Conservation (phyloP, 2,797 vertebrate genomes). For the Chaetophractus vellerosus region DNA sequence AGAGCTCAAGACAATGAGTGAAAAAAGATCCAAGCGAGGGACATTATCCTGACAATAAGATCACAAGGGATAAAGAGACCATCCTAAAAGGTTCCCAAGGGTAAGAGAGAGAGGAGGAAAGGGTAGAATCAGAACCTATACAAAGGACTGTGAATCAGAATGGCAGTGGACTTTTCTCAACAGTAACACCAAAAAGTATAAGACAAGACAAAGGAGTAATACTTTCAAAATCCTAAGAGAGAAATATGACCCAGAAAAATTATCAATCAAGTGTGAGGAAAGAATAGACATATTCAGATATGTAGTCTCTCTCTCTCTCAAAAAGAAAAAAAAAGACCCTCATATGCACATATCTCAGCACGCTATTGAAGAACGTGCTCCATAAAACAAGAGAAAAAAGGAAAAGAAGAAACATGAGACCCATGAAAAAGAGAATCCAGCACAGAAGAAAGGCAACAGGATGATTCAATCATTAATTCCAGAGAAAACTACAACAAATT, state of each 20-base stretch:
- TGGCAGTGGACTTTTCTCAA: slow-evolving; percentile 26
- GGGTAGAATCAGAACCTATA: background rate
- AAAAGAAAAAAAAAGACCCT: background rate
- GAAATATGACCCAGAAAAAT: slow-evolving; percentile 52
- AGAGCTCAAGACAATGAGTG: background rate
- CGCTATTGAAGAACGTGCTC: background rate
- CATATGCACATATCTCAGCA: background rate
- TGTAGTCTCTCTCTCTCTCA: background rate
- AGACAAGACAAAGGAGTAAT: slow-evolving; percentile 49
- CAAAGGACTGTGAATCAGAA: slow-evolving; percentile 35
- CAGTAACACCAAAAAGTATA: background rate
- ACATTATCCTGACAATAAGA: background rate
- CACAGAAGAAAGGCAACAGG: background rate
- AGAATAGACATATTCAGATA: slow-evolving; percentile 55
- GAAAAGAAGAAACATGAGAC: background rate
- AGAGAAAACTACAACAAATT: background rate
- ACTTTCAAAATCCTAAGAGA: slow-evolving; percentile 33
- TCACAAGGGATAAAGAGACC: background rate
- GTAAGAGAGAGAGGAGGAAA: accelerated
- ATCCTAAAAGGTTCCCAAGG: slow-evolving; percentile 25
- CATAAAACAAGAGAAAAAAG: slow-evolving; percentile 7
- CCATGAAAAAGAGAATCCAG: background rate
- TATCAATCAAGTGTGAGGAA: slow-evolving; percentile 46
- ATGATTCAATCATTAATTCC: background rate
- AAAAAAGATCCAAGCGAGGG: slow-evolving; percentile 1